Percentiles rank a stretch among this genome's conserved stretches.
These are phyloP conservation scores for Lysandra coridon DNA, from an alignment of 2,888 invertebrate species.

Conservation along the genomic window DNA sequence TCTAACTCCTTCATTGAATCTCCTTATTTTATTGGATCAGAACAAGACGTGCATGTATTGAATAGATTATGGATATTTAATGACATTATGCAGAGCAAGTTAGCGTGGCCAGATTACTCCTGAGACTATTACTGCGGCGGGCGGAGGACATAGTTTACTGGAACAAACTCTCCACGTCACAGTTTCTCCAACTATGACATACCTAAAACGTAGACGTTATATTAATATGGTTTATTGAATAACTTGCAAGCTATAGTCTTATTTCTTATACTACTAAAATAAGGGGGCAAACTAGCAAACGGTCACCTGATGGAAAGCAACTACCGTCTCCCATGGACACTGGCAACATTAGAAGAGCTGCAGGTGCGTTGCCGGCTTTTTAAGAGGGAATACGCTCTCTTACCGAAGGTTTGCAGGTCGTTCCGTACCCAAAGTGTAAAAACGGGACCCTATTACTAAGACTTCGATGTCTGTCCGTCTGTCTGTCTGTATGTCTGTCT, in stretches of 20 bases:
- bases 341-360: too few relatives aligned
- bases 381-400: too few relatives aligned
- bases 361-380: too few relatives aligned
- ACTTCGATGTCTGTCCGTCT: too few relatives aligned
- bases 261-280: background rate
- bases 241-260: background rate
- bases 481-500: too few relatives aligned
- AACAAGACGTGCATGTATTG: slow-evolving; percentile 9
- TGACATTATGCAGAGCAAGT: slow-evolving; percentile 16
- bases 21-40: background rate
- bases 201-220: background rate
- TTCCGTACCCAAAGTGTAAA: too few relatives aligned
- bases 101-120: slow-evolving; percentile 21
- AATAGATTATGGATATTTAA: slow-evolving; percentile 28
- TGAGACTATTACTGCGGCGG: slow-evolving; percentile 22
- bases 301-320: too few relatives aligned
- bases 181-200: slow-evolving; percentile 18
- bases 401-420: too few relatives aligned
- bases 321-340: too few relatives aligned
- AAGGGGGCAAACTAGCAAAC: too few relatives aligned
- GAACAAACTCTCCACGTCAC: slow-evolving; percentile 26
- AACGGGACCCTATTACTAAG: too few relatives aligned
- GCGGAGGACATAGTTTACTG: slow-evolving; percentile 22
- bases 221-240: slow-evolving; percentile 11
- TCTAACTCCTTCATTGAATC: background rate